phyloP scores from a whole-genome alignment of 2,113 vertebrate genomes.

The Odontophorus gujanensis region DNA sequence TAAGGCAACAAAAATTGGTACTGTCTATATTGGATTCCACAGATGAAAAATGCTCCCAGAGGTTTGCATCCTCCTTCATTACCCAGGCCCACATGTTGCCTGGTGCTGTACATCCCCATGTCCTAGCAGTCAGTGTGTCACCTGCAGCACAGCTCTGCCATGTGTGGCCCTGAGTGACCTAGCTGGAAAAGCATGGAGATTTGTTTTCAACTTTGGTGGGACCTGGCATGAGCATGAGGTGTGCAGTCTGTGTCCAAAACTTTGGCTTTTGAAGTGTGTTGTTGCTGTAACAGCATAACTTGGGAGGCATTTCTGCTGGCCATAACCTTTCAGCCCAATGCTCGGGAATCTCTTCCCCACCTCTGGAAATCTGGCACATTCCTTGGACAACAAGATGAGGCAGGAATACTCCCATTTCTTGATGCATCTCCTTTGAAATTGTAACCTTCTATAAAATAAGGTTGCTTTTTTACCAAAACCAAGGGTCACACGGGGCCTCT shows the following conservation, averaged over 20 bases:
- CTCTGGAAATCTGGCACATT: conserved; percentile 63
- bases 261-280: background rate
- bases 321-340: conserved; percentile 1
- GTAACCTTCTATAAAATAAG: conserved; percentile 9
- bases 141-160: background rate
- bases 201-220: background rate
- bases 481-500: background rate
- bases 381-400: conserved; percentile 57
- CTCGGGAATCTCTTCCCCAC: conserved; percentile 28
- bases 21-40: background rate
- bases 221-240: background rate
- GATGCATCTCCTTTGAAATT: background rate
- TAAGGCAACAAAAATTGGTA: background rate
- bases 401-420: conserved; percentile 50
- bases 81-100: background rate
- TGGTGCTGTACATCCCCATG: background rate
- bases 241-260: conserved; percentile 29
- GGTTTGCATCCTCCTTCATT: background rate
- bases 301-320: conserved; percentile 47
- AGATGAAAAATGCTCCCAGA: background rate
- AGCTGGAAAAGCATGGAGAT: background rate
- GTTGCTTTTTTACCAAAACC: background rate
- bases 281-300: conserved; percentile 49
- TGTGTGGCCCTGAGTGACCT: fast-evolving
- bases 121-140: background rate